Base-by-base conservation (phyloP, 2,797 vertebrate species). In the Loriculus beryllinus region DNA sequence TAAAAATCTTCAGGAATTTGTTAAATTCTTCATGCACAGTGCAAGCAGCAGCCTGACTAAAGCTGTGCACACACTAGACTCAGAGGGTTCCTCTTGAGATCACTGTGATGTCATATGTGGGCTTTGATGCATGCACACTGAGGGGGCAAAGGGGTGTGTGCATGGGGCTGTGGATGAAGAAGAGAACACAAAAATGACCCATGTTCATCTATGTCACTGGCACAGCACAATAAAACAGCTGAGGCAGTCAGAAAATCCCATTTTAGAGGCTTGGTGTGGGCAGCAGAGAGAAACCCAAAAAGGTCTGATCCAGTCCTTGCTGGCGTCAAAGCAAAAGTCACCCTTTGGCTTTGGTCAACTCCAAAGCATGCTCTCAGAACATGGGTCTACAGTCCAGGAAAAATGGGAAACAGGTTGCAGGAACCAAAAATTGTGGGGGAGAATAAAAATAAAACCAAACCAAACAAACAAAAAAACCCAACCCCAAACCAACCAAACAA, bases 21-120 rank as follows among this genome's bases (percentile, higher is more conserved):
- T 62, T 54, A 78, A 88, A 60, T 76, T 79, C 62, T 62, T 80
- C 75, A 42, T 0, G 15, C 57, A 25, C 29, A 25, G 52, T 1
- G 2, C 16, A 23, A 57, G 54, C 65, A 59, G 28, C 40, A 42
- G 21, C 9, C 51, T 51, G 42, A n/a, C 21, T 43, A 43, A 35
- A 0, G 1, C 25, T 21, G 43, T 1, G 2, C 48, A 67, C 39
- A 28, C n/a, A 3, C 60, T 62, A 7, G 0, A 35, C 65, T 52
- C 5, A 0, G 37, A 40, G 28, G 18, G 54, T 70, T 72, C 48
- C 33, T 62, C n/a, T 84, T 37, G 67, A 1, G 3, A 57, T 51
- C 60, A 37, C 62, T 4, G 0, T 45, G 67, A 67, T 67, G 35
- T 85, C 76, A 6, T 25, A 26, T 10, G 39, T 31, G 14, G 43